Conservation (phyloP, 2,888 invertebrate species). For the Epinotia ramella region DNA sequence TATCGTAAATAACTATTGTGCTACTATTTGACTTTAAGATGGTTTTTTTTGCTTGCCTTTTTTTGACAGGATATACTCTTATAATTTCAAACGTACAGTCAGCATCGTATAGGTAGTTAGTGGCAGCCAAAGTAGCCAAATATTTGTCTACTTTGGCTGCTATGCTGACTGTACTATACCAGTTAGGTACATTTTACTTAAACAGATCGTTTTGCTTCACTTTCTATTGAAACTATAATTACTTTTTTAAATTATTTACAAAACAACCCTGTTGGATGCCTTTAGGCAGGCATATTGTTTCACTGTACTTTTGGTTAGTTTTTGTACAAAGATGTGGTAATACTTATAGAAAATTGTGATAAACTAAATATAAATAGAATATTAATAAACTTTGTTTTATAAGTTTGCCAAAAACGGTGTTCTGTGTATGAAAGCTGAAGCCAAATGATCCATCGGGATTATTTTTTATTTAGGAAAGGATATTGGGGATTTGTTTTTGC, state of each 20-base stretch:
- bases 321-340: constrained; percentile 26
- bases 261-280: constrained; percentile 2
- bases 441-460: constrained; percentile 8
- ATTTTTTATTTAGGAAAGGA: constrained; percentile 18
- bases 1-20: too few species aligned
- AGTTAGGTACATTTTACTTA: constrained; percentile 9
- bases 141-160: too few species aligned
- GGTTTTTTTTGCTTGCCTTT: too few species aligned
- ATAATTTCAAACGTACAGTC: too few species aligned
- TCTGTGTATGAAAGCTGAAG: constrained; percentile 8
- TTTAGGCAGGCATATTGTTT: constrained; percentile 3
- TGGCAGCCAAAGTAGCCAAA: too few species aligned
- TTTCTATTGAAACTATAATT: constrained; percentile 5
- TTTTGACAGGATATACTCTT: too few species aligned
- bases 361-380: constrained; percentile 4
- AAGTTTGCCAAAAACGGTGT: neutral
- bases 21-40: too few species aligned
- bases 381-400: constrained; percentile 2
- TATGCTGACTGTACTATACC: neutral
- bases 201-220: constrained; percentile 10
- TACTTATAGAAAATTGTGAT: constrained; percentile 20
- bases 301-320: constrained; percentile 19
- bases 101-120: too few species aligned
- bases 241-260: neutral
- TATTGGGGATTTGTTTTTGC: constrained; percentile 5